These are phyloP conservation scores for Gymnothorax javanicus DNA, from an alignment of 2,797 vertebrate genomes.

Conservation along the genomic window DNA sequence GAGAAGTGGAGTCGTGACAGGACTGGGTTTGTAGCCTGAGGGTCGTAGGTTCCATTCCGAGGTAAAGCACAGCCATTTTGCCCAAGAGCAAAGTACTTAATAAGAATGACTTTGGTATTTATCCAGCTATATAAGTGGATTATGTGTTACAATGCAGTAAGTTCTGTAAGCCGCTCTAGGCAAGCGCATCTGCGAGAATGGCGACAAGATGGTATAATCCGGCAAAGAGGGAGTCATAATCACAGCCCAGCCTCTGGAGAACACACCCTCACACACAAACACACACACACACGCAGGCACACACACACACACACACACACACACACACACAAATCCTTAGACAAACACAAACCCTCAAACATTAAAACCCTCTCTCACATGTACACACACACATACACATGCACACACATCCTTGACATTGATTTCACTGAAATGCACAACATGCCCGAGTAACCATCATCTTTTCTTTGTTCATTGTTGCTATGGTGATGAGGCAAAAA, in stretches of 20 bases:
- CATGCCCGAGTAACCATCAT: neutral
- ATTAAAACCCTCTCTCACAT: neutral
- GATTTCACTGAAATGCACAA: neutral
- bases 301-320: neutral
- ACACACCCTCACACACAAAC: neutral
- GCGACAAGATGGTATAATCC: too few species aligned
- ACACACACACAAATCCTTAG: neutral
- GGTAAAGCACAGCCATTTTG: too few species aligned
- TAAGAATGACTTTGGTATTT: too few species aligned
- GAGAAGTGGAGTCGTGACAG: too few species aligned
- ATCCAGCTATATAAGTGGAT: too few species aligned
- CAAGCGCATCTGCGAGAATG: neutral
- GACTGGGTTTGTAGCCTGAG: too few species aligned
- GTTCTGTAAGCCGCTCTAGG: too few species aligned
- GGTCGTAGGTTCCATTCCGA: too few species aligned
- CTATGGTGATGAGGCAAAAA: neutral
- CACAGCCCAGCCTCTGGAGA: too few species aligned
- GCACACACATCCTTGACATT: neutral
- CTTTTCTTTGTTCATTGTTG: slow-evolving; percentile 5
- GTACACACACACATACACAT: neutral
- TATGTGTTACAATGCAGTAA: too few species aligned
- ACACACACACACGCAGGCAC: neutral
- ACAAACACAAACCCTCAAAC: neutral
- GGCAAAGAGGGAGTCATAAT: too few species aligned
- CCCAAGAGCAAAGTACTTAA: too few species aligned